A percentile compares a stretch with the other conserved stretches of the same genome.
Evolutionary conservation across 2,113 vertebrate species (phyloP).

Genomic region (Mustela lutreola): DNA sequence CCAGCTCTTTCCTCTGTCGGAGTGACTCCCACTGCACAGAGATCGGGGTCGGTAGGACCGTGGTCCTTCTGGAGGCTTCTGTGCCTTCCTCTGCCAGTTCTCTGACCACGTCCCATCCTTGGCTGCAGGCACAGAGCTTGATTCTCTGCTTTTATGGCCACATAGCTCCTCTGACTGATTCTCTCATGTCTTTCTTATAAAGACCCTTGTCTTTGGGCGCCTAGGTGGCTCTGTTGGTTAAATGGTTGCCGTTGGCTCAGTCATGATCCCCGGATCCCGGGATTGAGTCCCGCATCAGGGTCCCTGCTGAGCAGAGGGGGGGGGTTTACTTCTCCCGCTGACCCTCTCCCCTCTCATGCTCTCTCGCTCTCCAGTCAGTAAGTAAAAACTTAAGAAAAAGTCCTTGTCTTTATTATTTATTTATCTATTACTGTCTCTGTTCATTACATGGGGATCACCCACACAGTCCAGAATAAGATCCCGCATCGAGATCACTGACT

Average conservation of each 20-base stretch:
- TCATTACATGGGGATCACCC: neutral
- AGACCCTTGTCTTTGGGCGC: neutral
- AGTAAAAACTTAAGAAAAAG: neutral
- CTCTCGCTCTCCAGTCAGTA: too few species aligned
- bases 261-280: too few species aligned
- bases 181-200: neutral
- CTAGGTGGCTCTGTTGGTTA: too few species aligned
- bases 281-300: too few species aligned
- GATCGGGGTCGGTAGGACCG: neutral
- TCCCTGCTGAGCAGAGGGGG: too few species aligned
- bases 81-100: neutral
- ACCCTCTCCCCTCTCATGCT: too few species aligned
- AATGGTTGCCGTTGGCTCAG: too few species aligned
- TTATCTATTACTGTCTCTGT: neutral
- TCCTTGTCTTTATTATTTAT: neutral
- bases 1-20: too few species aligned
- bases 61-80: neutral
- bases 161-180: neutral
- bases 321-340: too few species aligned
- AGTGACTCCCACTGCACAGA: too few species aligned
- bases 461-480: neutral
- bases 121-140: rapidly evolving
- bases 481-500: neutral
- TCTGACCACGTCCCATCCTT: neutral
- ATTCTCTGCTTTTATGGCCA: neutral